These are phyloP conservation scores for Piezodorus guildinii DNA, from an alignment of 1,140 invertebrate genomes.

Conservation along the genomic window DNA sequence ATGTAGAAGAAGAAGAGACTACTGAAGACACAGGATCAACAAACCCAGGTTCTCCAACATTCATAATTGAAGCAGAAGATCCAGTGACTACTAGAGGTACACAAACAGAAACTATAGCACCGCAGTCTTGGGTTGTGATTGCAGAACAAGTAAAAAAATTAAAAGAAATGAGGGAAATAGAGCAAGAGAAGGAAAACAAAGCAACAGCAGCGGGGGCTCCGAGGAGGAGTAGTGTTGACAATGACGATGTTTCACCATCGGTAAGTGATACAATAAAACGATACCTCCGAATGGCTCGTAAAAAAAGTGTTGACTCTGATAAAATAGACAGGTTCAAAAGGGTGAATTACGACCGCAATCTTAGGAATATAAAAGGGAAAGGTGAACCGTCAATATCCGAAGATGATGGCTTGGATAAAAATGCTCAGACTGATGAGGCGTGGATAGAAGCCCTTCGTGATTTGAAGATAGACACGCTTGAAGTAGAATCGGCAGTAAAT, in stretches of 20 bases:
- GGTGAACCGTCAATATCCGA: conserved; percentile 59
- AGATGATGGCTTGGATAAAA: conserved; percentile 55
- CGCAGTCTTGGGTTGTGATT: conserved; percentile 39
- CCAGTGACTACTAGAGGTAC: conserved; percentile 33
- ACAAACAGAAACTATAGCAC: conserved; percentile 48
- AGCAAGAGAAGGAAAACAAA: conserved; percentile 33
- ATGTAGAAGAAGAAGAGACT: conserved; percentile 18
- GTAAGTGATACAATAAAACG: conserved; percentile 75
- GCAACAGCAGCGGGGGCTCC: conserved; percentile 36
- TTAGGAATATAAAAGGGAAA: conserved; percentile 70
- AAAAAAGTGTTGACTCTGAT: conserved; percentile 69
- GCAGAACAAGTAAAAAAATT: conserved; percentile 38
- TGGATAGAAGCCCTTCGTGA: conserved; percentile 45
- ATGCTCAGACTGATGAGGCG: conserved; percentile 58
- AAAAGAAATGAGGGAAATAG: conserved; percentile 30
- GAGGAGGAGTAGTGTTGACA: conserved; percentile 59
- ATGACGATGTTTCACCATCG: conserved; percentile 71
- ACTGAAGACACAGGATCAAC: conserved; percentile 12
- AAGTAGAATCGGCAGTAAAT: conserved; percentile 30
- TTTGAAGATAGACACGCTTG: conserved; percentile 32
- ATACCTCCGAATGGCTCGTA: conserved; percentile 70
- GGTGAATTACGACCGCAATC: conserved; percentile 75
- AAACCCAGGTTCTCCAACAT: conserved; percentile 41
- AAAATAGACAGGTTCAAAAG: conserved; percentile 71
- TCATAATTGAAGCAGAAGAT: conserved; percentile 49